Base-by-base conservation (phyloP, 2,888 invertebrate species). In the Sminthurides aquaticus region DNA sequence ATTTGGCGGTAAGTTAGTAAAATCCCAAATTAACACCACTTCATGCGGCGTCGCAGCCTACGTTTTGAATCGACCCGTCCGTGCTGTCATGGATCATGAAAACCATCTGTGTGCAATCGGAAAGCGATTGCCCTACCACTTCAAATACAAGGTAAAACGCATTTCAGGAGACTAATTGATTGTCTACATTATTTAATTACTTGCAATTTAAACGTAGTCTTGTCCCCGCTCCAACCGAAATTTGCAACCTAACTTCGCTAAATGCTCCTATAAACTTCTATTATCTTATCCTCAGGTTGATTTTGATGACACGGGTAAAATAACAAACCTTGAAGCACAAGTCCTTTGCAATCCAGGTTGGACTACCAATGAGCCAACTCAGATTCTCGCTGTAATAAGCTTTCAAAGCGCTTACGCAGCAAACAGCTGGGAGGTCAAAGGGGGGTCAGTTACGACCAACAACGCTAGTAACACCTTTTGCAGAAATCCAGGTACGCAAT, bases 1-100 rank as follows among this genome's bases (percentile, higher is more conserved):
- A 0, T 93, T 88, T 76, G 93, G 93, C 0, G 84, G 82, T 0
- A 93, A 93, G 79, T 85, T 90, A 60, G 82, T 84, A 0, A 82
- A 90, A 5, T 78, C 83, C 3, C 78, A 80, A 15, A 79, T 83
- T 8, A 76, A 85, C 0, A 82, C 87, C 0, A 82, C 84, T 34
- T 87, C 87, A 0, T 85, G 87, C 66, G 86, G 89, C 0, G 76
- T 93, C 11, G 90, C 86, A 0, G 85, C 88, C 0, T 78, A 84
- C 67, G 82, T 84, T 55, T 78, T 85, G 57, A 81, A 83, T 76
- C 81, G 84, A 56, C 90, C 92, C 0, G 87, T 89, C 0, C 83
- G 89, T 27, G 83, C 92, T 65, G 83, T 85, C 1, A 78, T 90
- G 79, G 81, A 86, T 26, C 80, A 92, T 64, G 86, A 87, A 75